These are phyloP conservation scores for Limnephilus marmoratus DNA, from an alignment of 2,888 invertebrate genomes.

Conservation along the genomic window DNA sequence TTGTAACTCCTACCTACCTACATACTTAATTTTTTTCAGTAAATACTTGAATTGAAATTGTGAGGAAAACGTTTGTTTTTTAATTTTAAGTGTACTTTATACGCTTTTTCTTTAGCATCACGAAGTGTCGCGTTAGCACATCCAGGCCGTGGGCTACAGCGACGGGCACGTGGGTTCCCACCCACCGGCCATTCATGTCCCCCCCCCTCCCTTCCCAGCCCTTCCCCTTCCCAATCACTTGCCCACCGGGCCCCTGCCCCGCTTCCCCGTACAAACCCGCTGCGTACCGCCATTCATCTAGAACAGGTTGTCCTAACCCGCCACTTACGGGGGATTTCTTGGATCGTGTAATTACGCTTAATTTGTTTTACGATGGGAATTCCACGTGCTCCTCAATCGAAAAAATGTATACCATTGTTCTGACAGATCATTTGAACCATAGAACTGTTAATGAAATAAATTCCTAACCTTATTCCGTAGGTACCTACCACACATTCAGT, in stretches of 20 bases:
- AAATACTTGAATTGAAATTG: neutral
- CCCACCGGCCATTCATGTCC: constrained; percentile 62
- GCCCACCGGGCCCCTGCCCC: neutral
- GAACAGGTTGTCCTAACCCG: constrained; percentile 62
- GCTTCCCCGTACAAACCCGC: constrained; percentile 29
- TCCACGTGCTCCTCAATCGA: neutral
- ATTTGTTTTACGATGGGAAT: neutral
- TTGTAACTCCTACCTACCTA: neutral
- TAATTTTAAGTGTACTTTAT: neutral
- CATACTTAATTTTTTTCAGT: neutral
- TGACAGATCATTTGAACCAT: neutral
- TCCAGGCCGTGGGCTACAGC: constrained; percentile 19
- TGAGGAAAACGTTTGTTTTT: neutral
- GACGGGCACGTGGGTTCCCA: constrained; percentile 61
- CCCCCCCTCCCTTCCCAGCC: constrained; percentile 17
- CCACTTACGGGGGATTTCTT: constrained; percentile 1
- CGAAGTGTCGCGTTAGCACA: constrained; percentile 15
- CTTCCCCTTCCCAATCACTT: constrained; percentile 11
- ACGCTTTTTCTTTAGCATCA: neutral
- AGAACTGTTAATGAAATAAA: neutral
- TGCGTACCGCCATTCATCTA: constrained; percentile 59
- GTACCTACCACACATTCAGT: neutral
- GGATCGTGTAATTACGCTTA: neutral
- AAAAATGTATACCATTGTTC: neutral
- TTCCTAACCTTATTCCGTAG: neutral